Conservation (phyloP, 2,797 vertebrate species). For the Spondyliosoma cantharus region DNA sequence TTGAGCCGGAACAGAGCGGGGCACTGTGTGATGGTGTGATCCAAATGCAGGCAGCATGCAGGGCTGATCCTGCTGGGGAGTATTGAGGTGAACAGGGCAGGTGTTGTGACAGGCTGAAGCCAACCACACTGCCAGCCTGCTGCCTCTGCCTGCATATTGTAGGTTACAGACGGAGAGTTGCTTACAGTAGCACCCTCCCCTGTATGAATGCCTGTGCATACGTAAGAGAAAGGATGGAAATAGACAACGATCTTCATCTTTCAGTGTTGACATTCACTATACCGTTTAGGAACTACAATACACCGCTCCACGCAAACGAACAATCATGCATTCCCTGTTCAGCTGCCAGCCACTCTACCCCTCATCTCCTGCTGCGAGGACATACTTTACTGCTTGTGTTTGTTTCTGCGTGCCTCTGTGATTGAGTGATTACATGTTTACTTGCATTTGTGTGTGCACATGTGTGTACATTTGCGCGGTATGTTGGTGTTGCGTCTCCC, state of each 20-base stretch:
- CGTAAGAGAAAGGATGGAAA: conserved; percentile 13
- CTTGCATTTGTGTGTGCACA: conserved; percentile 29
- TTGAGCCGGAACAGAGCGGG: conserved; percentile 46
- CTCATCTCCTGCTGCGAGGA: conserved; percentile 40
- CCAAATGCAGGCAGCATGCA: conserved; percentile 47
- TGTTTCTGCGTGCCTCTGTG: conserved; percentile 52
- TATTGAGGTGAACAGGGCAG: conserved; percentile 43
- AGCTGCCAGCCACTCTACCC: conserved; percentile 20
- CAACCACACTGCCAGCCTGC: conserved; percentile 16
- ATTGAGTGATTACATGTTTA: conserved; percentile 68
- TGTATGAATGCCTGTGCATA: background rate
- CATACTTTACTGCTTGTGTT: conserved; percentile 47
- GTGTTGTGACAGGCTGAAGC: conserved; percentile 51
- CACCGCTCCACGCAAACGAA: background rate
- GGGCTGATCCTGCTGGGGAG: conserved; percentile 51
- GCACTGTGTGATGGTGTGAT: conserved; percentile 44
- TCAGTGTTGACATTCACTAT: conserved; percentile 36
- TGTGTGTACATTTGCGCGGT: conserved; percentile 60
- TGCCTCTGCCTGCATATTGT: conserved; percentile 19
- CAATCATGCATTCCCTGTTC: conserved; percentile 28
- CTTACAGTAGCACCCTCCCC: background rate
- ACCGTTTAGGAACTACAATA: conserved; percentile 13
- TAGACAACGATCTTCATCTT: background rate
- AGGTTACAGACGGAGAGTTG: conserved; percentile 12
- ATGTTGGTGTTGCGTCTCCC: conserved; percentile 61